phyloP scores from a whole-genome alignment of 2,113 vertebrate genomes.

The Alectura lathami region DNA sequence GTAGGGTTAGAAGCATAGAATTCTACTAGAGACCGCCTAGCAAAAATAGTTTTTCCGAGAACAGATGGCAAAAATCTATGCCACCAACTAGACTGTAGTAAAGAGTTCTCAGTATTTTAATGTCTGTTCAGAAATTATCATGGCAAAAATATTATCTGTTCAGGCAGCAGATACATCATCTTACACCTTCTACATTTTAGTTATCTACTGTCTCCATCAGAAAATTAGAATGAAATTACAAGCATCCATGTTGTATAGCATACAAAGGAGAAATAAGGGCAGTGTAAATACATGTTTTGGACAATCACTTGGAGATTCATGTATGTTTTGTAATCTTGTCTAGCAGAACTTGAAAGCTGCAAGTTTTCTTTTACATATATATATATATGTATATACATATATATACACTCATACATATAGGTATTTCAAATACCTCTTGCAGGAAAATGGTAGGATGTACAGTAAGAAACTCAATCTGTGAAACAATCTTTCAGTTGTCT shows the following conservation, averaged over 20 bases:
- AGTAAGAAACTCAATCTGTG: neutral
- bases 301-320: neutral
- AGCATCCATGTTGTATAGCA: neutral
- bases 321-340: neutral
- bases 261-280: neutral
- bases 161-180: neutral
- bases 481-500: neutral
- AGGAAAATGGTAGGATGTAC: neutral
- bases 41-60: neutral
- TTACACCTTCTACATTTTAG: neutral
- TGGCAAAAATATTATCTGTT: neutral
- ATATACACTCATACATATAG: no score
- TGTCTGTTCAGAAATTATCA: neutral
- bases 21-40: neutral
- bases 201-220: neutral
- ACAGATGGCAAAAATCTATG: neutral
- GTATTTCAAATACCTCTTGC: neutral
- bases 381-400: no score
- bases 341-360: neutral
- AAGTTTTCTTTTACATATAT: no score
- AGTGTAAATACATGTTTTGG: neutral
- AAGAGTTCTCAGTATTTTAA: neutral
- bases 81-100: neutral
- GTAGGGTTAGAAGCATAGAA: neutral
- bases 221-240: neutral